These are phyloP conservation scores for Premnoplex brunnescens DNA, from an alignment of 2,797 vertebrate genomes.

Conservation along the genomic window DNA sequence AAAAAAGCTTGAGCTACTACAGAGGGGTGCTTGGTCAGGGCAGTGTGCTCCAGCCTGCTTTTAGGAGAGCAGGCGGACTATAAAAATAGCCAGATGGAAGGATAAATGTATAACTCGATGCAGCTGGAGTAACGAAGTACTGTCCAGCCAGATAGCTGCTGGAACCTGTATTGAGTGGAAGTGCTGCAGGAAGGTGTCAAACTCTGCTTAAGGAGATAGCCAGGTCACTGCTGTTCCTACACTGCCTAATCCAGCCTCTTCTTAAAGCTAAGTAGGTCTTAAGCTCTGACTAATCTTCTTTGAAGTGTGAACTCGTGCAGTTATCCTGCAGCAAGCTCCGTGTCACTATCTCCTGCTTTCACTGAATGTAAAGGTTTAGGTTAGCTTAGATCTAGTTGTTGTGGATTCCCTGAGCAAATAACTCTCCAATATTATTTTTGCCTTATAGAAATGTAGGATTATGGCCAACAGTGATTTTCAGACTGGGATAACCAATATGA, in stretches of 20 bases:
- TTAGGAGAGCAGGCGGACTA: neutral
- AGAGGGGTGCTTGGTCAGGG: neutral
- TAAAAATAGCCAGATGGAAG: neutral
- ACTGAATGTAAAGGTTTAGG: neutral
- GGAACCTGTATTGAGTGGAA: neutral
- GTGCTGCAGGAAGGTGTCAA: constrained; percentile 14
- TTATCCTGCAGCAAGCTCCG: neutral
- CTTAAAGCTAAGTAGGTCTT: constrained; percentile 19
- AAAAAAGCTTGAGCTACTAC: neutral
- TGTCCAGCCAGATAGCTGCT: neutral
- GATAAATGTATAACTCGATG: neutral
- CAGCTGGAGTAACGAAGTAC: neutral
- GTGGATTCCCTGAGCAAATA: neutral
- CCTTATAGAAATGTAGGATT: neutral
- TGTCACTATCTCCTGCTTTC: neutral
- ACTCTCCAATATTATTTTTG: neutral
- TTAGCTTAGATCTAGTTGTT: neutral
- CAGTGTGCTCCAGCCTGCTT: neutral
- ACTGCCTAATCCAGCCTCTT: constrained; percentile 41
- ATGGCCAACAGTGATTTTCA: neutral
- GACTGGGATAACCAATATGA: neutral
- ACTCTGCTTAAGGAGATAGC: constrained; percentile 14
- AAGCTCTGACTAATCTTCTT: constrained; percentile 52
- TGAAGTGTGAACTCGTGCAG: constrained; percentile 9
- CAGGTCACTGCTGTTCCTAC: constrained; percentile 13